Conservation (phyloP, 2,113 vertebrate genomes). For the Pteruthius melanotis region DNA sequence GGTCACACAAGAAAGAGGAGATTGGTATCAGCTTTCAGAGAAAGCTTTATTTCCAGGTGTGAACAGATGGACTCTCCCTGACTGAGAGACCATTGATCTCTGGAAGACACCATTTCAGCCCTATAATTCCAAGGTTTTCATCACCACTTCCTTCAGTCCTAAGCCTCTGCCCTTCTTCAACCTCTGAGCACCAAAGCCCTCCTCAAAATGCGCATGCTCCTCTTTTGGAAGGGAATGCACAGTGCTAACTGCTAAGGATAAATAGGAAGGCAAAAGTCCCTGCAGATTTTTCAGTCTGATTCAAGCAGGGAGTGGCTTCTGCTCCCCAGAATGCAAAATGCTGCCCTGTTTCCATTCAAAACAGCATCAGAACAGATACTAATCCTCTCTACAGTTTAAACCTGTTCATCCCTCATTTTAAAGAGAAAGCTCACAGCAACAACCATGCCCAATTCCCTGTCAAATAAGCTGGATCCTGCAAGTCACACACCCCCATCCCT, state of each 20-base stretch:
- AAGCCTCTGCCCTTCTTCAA: slow-evolving; percentile 1
- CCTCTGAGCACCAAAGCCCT: not conserved
- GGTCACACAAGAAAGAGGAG: not conserved
- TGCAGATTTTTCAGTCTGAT: slow-evolving; percentile 3
- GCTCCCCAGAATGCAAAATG: not conserved
- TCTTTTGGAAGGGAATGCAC: not conserved
- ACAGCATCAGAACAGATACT: not conserved
- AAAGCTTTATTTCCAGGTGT: slow-evolving; percentile 34
- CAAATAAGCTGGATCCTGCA: not conserved
- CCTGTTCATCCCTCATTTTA: not conserved
- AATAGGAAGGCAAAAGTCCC: not conserved
- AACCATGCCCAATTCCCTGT: not conserved
- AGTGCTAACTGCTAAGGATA: not conserved
- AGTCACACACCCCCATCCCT: not conserved
- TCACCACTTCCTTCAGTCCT: not conserved
- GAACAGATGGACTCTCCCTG: slow-evolving; percentile 17
- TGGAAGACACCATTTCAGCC: not conserved
- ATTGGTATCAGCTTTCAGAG: not conserved
- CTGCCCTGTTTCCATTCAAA: not conserved
- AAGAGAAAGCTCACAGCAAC: not conserved
- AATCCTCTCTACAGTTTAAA: not conserved
- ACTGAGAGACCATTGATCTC: slow-evolving; percentile 9
- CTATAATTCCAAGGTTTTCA: not conserved
- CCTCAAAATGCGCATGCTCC: not conserved
- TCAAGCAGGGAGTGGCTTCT: slow-evolving; percentile 32